Base-by-base conservation (phyloP, 1,140 invertebrate species). In the Fopius arisanus region DNA sequence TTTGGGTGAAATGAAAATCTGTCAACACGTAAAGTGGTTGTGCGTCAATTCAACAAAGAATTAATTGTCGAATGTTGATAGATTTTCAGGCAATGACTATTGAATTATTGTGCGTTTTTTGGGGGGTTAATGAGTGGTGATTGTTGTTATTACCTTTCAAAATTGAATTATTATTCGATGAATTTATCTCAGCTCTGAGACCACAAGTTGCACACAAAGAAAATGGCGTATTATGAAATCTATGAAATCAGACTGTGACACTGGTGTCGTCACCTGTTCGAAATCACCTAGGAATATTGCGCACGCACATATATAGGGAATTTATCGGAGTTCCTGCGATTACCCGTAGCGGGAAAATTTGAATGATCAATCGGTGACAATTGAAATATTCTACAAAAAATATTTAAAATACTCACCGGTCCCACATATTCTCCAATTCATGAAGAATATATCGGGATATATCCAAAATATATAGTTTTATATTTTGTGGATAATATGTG, bases 211-310 rank as follows among this genome's bases (percentile, higher is more conserved):
- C 81, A 86, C 84, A 87, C 83, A 86, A 87, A 86, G 85, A 87
- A 87, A 87, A 87, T 87, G 85, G 85, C 85, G 85, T 85, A 83
- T 83, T 80, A 83, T 81, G 80, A 84, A 86, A 48, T 48, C 43
- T 48, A 48, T 48, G 43, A 19, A 48, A 87, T 86, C 82, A 72
- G 84, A 85, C 81, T 81, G 81, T 86, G 83, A 86, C 85, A 86
- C 84, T 82, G 79, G 70, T 75, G 68, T 75, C 74, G 74, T 75
- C 74, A 75, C 74, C 74, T 72, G 74, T 75, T 75, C 68, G 37
- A 51, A 5, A 51, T 12, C 14, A 51, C 5, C 43, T 51, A 51
- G 43, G n/a, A n/a, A 51, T 16, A 51, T 1, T 51, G 33, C 33
- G 33, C 33, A n/a, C 43, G 43, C n/a, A 48, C 14, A 16, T 16